These are phyloP conservation scores for Pantherophis guttatus DNA, from an alignment of 2,113 vertebrate genomes.

Conservation along the genomic window DNA sequence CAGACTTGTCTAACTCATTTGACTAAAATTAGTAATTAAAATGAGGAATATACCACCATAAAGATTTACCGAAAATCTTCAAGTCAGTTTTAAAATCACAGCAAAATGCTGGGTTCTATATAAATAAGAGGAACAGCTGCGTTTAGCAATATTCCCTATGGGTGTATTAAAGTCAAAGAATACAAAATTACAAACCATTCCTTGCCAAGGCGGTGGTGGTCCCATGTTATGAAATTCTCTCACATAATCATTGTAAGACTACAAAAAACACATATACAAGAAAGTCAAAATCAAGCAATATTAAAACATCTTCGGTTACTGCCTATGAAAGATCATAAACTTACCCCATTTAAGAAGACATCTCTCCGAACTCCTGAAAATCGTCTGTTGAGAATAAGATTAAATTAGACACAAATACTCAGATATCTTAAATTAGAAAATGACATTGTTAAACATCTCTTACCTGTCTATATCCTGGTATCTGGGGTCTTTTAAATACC, in stretches of 20 bases:
- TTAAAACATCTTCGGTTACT: constrained; percentile 17
- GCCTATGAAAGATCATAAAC: constrained; percentile 60
- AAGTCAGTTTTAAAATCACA: background rate
- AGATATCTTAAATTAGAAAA: constrained; percentile 62
- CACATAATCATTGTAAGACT: constrained; percentile 99
- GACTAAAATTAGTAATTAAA: background rate
- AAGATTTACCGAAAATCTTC: background rate
- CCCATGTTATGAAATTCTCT: constrained; percentile 97
- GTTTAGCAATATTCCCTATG: background rate
- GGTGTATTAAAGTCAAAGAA: constrained; percentile 22
- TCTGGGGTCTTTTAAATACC: constrained; percentile 95
- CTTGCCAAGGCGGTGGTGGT: constrained; percentile 94
- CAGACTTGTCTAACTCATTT: background rate
- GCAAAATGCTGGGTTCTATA: background rate
- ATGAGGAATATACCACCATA: background rate
- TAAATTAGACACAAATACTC: constrained; percentile 69
- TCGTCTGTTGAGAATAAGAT: constrained; percentile 84
- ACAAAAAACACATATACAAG: constrained; percentile 60
- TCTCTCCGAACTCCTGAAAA: constrained; percentile 93
- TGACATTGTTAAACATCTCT: constrained; percentile 65
- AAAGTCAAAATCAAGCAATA: background rate
- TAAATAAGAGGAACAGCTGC: background rate
- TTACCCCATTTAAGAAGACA: constrained; percentile 98
- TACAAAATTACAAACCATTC: constrained; percentile 84
- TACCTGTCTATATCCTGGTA: constrained; percentile 96